These are phyloP conservation scores for Melanotaenia maccullochi DNA, from an alignment of 2,797 vertebrate genomes.

Conservation along the genomic window DNA sequence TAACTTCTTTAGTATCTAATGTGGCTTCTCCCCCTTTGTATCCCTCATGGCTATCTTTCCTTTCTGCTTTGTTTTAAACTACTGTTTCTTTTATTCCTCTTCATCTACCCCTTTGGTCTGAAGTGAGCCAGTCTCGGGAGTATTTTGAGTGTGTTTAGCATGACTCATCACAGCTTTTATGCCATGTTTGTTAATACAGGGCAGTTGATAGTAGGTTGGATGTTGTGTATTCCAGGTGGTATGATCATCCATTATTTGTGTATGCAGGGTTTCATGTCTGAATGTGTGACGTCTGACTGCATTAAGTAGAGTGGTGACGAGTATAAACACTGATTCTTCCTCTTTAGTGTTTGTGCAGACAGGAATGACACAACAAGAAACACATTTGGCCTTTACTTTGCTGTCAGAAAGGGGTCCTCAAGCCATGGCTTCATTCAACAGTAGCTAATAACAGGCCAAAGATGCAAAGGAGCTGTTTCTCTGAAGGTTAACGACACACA, in stretches of 20 bases:
- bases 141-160: slow-evolving; percentile 75
- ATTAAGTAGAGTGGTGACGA: slow-evolving; percentile 56
- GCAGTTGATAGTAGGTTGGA: slow-evolving; percentile 66
- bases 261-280: slow-evolving; percentile 31
- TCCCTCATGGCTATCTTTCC: slow-evolving; percentile 31
- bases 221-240: slow-evolving; percentile 67
- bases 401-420: slow-evolving; percentile 49
- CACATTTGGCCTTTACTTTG: slow-evolving; percentile 51
- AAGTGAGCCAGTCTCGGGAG: slow-evolving; percentile 46
- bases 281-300: slow-evolving; percentile 55
- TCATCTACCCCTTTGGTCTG: slow-evolving; percentile 36
- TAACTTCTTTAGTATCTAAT: slow-evolving; percentile 38
- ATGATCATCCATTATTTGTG: slow-evolving; percentile 46
- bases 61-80: slow-evolving; percentile 28
- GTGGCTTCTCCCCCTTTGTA: slow-evolving; percentile 43
- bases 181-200: slow-evolving; percentile 65
- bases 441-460: slow-evolving; percentile 67
- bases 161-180: slow-evolving; percentile 69
- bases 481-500: slow-evolving; percentile 33
- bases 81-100: slow-evolving; percentile 26
- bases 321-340: slow-evolving; percentile 63
- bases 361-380: slow-evolving; percentile 54
- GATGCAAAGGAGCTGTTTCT: slow-evolving; percentile 33
- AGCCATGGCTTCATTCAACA: slow-evolving; percentile 66
- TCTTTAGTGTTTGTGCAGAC: slow-evolving; percentile 62